A percentile compares a stretch with the other conserved stretches of the same genome.
Evolutionary conservation across 2,888 invertebrate genomes (phyloP).

Genomic region (Drosophila mimetica): DNA sequence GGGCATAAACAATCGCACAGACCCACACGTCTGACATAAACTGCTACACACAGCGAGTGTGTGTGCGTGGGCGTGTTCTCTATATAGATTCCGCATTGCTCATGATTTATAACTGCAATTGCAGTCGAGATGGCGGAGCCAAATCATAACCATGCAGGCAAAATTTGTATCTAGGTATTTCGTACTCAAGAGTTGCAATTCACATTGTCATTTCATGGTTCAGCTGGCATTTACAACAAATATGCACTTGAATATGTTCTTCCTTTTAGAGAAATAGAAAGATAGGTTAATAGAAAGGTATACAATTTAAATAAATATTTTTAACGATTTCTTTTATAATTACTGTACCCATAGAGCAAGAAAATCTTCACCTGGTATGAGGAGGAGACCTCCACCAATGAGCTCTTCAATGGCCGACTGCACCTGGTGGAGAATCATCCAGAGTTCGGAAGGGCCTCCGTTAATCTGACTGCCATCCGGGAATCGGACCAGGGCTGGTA

Average conservation of each 20-base stretch:
- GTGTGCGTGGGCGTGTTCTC: constrained; percentile 3
- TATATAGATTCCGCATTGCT: constrained; percentile 22
- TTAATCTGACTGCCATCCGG: constrained; percentile 93
- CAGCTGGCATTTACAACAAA: constrained; percentile 6
- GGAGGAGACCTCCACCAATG: constrained; percentile 88
- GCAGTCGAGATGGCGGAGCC: constrained; percentile 16
- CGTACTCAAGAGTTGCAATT: constrained; percentile 13
- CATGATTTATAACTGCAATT: constrained; percentile 31
- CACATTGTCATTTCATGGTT: constrained; percentile 9
- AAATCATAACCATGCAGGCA: constrained; percentile 6
- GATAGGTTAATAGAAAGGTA: no score
- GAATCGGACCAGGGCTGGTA: constrained; percentile 96
- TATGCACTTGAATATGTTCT: not conserved
- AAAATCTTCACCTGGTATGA: constrained; percentile 93
- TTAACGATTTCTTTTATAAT: not conserved
- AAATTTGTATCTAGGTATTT: constrained; percentile 11
- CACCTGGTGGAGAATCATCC: constrained; percentile 86
- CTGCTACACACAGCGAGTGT: constrained; percentile 14
- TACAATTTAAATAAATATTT: no score
- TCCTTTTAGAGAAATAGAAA: no score
- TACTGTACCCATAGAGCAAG: constrained; percentile 86
- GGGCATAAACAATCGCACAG: constrained; percentile 24
- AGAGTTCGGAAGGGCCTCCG: constrained; percentile 87
- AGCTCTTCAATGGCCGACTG: constrained; percentile 90
- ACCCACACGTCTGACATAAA: constrained; percentile 12